Conservation (phyloP, 2,888 invertebrate species). For the Leucania comma region DNA sequence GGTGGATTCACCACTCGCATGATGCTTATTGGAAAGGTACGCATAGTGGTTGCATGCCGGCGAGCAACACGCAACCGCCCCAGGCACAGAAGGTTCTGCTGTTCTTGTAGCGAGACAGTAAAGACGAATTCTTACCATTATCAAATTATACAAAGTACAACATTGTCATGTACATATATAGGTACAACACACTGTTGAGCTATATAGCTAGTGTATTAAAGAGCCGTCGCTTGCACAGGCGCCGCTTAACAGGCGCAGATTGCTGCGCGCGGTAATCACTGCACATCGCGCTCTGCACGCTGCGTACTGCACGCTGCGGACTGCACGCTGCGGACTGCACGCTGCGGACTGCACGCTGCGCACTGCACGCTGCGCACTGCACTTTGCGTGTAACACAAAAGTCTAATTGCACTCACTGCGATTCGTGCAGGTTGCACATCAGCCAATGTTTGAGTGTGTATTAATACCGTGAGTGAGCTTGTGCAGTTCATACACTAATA, state of each 20-base stretch:
- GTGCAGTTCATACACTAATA: slow-evolving; percentile 13
- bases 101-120: neutral
- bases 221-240: neutral
- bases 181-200: too few species aligned
- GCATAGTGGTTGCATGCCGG: neutral
- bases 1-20: neutral
- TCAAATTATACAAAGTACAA: neutral
- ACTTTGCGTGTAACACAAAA: neutral
- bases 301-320: neutral
- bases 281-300: neutral
- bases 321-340: neutral
- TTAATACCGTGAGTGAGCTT: neutral
- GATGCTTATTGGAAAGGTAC: neutral
- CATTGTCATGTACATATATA: neutral
- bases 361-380: neutral
- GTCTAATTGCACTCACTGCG: slow-evolving; percentile 5
- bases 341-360: neutral
- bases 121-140: neutral
- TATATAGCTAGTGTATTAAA: neutral
- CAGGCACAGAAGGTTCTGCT: neutral
- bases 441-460: neutral
- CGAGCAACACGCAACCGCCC: neutral
- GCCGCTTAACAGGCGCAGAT: slow-evolving; percentile 20
- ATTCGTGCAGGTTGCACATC: slow-evolving; percentile 2
- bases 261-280: slow-evolving; percentile 23